A percentile compares a stretch with the other conserved stretches of the same genome.
phyloP scores from a whole-genome alignment of 2,113 vertebrate genomes.

The Anthoscopus minutus region DNA sequence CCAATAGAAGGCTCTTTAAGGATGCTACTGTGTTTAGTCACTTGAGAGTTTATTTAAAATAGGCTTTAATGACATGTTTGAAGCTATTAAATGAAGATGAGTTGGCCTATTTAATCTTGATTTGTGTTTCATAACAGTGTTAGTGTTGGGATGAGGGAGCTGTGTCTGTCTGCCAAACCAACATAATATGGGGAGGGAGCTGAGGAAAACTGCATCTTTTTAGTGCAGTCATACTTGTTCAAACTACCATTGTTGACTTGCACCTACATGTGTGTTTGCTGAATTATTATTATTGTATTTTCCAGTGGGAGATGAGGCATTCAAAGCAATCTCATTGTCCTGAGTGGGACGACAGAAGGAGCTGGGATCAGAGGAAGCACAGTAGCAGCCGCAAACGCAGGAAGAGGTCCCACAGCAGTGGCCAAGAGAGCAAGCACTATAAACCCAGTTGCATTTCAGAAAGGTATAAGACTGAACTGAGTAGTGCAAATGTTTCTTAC shows the following conservation, averaged over 20 bases:
- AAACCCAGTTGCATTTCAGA: constrained; percentile 74
- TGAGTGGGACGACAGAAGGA: constrained; percentile 77
- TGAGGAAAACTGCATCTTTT: neutral
- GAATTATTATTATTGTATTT: neutral
- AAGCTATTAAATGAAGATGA: constrained; percentile 12
- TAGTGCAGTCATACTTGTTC: neutral
- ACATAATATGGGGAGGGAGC: neutral
- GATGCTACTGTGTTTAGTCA: neutral
- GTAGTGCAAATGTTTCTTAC: neutral
- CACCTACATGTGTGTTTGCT: neutral
- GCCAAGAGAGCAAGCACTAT: constrained; percentile 81
- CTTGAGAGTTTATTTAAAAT: constrained; percentile 3
- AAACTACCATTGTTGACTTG: neutral
- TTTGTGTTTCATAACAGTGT: neutral
- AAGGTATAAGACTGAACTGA: constrained; percentile 74
- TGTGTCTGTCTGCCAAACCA: rapidly evolving
- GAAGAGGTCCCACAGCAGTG: constrained; percentile 84
- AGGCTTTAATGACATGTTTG: neutral
- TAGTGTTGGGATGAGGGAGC: neutral
- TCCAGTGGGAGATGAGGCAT: constrained; percentile 81
- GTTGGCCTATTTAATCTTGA: constrained; percentile 13
- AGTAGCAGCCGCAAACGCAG: constrained; percentile 77
- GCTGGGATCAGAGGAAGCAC: constrained; percentile 79
- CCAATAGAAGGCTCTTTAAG: neutral
- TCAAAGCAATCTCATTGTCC: constrained; percentile 79